These are phyloP conservation scores for Dexiosoma caninum DNA, from an alignment of 2,888 invertebrate genomes.

Conservation along the genomic window DNA sequence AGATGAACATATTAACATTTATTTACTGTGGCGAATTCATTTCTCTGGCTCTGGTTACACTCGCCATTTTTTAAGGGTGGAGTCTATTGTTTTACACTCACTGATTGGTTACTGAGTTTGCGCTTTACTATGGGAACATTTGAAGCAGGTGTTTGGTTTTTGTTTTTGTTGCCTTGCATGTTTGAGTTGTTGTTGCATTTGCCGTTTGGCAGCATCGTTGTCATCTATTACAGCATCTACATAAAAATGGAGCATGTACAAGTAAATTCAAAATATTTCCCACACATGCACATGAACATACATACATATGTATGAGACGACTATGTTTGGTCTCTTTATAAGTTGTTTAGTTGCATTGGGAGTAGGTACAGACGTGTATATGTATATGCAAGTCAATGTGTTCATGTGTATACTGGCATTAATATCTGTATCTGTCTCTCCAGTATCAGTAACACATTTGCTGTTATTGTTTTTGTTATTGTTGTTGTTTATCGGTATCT, in stretches of 20 bases:
- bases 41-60: slow-evolving; percentile 44
- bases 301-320: too few relatives aligned
- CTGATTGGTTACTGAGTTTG: slow-evolving; percentile 73
- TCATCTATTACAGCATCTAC: slow-evolving; percentile 64
- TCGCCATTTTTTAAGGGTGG: slow-evolving; percentile 78
- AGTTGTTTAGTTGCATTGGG: too few relatives aligned
- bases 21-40: slow-evolving; percentile 11
- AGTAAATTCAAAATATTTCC: slow-evolving; percentile 9
- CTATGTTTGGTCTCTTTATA: too few relatives aligned
- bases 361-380: too few relatives aligned
- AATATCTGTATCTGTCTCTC: slow-evolving; percentile 51
- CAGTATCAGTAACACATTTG: slow-evolving; percentile 10
- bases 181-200: slow-evolving; percentile 61
- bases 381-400: neutral
- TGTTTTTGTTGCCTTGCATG: slow-evolving; percentile 14
- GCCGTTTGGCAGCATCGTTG: slow-evolving; percentile 38
- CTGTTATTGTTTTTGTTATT: neutral
- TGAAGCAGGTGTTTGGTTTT: slow-evolving; percentile 25
- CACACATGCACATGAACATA: neutral
- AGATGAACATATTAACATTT: neutral
- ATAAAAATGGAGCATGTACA: slow-evolving; percentile 72
- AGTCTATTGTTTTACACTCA: slow-evolving; percentile 68
- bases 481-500: slow-evolving; percentile 32
- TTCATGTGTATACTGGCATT: slow-evolving; percentile 33
- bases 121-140: slow-evolving; percentile 63